Base-by-base conservation (phyloP, 2,888 invertebrate genomes). In the Zygogramma bicolorata region DNA sequence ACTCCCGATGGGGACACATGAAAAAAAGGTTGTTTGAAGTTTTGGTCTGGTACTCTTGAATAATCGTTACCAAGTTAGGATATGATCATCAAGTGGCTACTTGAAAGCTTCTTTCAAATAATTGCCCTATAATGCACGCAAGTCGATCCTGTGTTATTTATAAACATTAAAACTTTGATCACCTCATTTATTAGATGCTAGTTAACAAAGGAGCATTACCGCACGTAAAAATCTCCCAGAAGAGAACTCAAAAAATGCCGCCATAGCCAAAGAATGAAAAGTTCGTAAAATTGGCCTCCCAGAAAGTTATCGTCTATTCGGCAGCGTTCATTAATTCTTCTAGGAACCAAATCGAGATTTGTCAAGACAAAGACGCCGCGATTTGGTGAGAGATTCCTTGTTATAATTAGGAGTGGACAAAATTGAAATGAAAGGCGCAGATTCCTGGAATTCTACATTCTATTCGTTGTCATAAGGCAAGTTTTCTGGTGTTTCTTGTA, bases 331-430 rank as follows among this genome's bases (percentile, higher is more conserved):
- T 74, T 74, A 74, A 76, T 76, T 71, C 60, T 77, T 77, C 76
- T 67, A 63, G 62, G 76, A 77, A 77, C 68, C 61, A 70, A 66
- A 67, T 69, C 69, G 73, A 77, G 71, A 76, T 76, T 74, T 76
- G 71, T 76, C 63, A 73, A 67, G 67, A 68, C 70, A 73, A 72
- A 68, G 69, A 27, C 34, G 58, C 74, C 68, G 74, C 71, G 66
- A 60, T 59, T 29, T 71, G 74, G 71, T 71, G 74, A 71, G 71
- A 74, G 65, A 71, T 68, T 68, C 57, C 65, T 57, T 71, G 71
- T 74, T 74, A 74, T 74, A 74, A 74, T 74, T 74, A 71, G 59
- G 27, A 60, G 66, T 65, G 25, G 22, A 29, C 70, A 49, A 59
- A 59, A 71, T 68, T 68, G 63, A 65, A 68, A 59, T 68, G 31